Evolutionary conservation across 2,888 invertebrate species (phyloP), one percentile per base, ranked within the genome.

Genomic region (Latrodectus hesperus): DNA sequence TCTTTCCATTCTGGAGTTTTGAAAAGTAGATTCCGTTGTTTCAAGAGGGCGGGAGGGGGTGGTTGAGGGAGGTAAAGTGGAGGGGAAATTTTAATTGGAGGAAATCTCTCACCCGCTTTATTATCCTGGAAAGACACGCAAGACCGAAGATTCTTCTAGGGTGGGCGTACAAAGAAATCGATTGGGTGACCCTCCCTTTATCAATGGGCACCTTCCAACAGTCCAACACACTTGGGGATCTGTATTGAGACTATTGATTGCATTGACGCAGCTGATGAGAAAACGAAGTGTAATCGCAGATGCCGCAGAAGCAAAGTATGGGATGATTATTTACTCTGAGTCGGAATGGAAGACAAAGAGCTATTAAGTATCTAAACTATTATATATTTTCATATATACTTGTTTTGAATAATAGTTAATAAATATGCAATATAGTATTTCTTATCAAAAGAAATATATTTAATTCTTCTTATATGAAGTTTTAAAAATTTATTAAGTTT

Each of bases 1-100:
- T 64, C 17, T 17, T 26, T 52, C 60, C 76, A 22, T 38, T 26
- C 75, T 60, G 14, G 22, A 14, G 60, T 52, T 71, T 67, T 64
- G 16, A 60, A 77, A 87, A 87, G 86, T 87, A 86, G 85, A 75
- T 75, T 80, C 74, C 75, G 70, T 64, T 76, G 84, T 85, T 85
- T 85, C 68, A 78, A 79, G 74, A 79, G 74, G 68, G 53, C 6
- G 38, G 38, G 38, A 38, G 38, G 38, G 38, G 4, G 38, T 6
- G 4, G 38, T 4, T 38, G 38, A 38, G 38, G 38, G 38, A 16
- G 60, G 60, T n/a, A 16, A 80, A 53, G 64, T 72, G 77, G 55
- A 71, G 53, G 70, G 22, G 73, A 81, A 87, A 87, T 81, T 87
- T 87, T 87, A 81, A 87, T 81, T 87, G 81, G 76, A 75, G 77